These are phyloP conservation scores for Petroica traversi DNA, from an alignment of 2,113 vertebrate genomes.

Conservation along the genomic window DNA sequence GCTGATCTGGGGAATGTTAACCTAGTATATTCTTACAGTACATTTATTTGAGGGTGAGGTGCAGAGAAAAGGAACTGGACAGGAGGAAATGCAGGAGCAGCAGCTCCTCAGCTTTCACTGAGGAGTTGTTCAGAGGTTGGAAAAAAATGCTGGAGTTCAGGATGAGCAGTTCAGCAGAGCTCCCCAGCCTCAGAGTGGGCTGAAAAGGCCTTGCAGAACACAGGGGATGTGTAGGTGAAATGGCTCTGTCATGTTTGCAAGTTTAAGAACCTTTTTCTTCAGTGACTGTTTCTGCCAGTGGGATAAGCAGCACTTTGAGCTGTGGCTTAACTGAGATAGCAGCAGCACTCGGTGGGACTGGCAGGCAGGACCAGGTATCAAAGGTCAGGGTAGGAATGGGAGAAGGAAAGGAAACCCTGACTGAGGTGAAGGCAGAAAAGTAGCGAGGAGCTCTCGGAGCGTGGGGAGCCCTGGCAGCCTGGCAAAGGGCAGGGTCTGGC, in stretches of 20 bases:
- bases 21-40: neutral
- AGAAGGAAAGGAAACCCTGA: neutral
- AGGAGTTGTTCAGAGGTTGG: neutral
- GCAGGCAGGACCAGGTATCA: neutral
- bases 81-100: neutral
- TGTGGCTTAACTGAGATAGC: neutral
- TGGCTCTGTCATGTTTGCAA: neutral
- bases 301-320: neutral
- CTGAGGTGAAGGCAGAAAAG: neutral
- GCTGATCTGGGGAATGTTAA: neutral
- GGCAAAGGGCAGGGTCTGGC: neutral
- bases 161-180: neutral
- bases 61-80: neutral
- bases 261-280: neutral
- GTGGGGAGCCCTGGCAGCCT: neutral
- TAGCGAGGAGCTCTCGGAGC: neutral
- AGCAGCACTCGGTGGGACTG: neutral
- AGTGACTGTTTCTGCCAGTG: neutral
- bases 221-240: neutral
- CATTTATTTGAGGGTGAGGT: neutral
- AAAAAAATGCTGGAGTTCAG: neutral
- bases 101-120: neutral
- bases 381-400: neutral
- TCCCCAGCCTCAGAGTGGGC: neutral
- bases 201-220: neutral